Evolutionary conservation across 2,113 vertebrate genomes (phyloP), one percentile per base, ranked within the genome.

Genomic region (Platysteira castanea): DNA sequence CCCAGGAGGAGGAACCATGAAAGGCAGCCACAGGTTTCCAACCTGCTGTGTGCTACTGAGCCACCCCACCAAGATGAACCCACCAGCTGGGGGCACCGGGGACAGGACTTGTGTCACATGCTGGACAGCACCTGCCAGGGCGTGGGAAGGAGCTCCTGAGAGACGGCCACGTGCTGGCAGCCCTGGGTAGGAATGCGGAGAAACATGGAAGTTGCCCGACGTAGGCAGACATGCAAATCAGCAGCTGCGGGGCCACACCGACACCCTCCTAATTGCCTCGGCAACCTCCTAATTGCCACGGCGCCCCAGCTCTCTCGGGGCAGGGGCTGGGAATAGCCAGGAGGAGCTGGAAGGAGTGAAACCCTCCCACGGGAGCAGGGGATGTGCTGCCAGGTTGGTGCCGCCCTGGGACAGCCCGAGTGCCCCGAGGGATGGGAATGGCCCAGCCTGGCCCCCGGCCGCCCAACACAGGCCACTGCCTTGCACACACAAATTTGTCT

Each of bases 401-500:
- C 56, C 2, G 5, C 41, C 37, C 76, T 3, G 8, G 84, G 53
- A 71, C 16, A 9, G 67, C 70, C 44, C 3, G 7, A 31, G 53
- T 3, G n/a, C 64, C 64, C 83, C 0, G 7, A 77, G 76, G 83
- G 89, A 44, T 70, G 69, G 84, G 81, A 95, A 94, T 26, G 77
- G 84, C 77, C 82, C 5, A 2, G 60, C 54, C 59, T 74, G 80
- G 80, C 68, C 95, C 82, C 81, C 4, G 0, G 77, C 78, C 5
- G 18, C 68, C 87, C 52, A 61, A 46, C 84, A 87, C 74, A 93
- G 94, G 84, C 94, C 85, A 64, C 87, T 93, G 92, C 90, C 90
- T 87, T 79, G 87, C 4, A 0, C 93, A 91, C 84, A 93, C 84
- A 89, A 93, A 94, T 96, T 95, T 95, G 90, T 85, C 85, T 93